phyloP scores from a whole-genome alignment of 2,888 invertebrate genomes.

The Heliothis peltigera region DNA sequence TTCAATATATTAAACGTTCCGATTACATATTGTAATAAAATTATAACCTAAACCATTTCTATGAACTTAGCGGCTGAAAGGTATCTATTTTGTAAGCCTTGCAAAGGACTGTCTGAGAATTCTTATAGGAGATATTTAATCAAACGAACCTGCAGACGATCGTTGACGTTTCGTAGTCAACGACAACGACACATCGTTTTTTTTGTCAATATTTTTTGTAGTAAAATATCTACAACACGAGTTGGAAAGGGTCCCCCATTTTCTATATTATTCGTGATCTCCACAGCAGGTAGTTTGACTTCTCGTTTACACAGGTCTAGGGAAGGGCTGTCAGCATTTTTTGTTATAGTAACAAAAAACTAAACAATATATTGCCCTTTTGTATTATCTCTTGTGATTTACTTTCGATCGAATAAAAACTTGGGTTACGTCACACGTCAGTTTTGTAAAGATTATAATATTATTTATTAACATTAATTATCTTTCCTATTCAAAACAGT shows the following conservation, averaged over 20 bases:
- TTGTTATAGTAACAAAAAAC: constrained; percentile 33
- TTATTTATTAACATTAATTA: constrained; percentile 1
- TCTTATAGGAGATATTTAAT: constrained; percentile 25
- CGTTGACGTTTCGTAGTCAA: constrained; percentile 38
- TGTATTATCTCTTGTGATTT: constrained; percentile 45
- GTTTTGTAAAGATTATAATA: constrained; percentile 9
- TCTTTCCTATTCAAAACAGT: neutral
- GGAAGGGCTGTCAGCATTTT: constrained; percentile 46
- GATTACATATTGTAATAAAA: too few species aligned
- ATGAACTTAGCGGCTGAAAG: neutral
- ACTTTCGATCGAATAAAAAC: constrained; percentile 36
- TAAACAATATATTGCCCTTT: constrained; percentile 48
- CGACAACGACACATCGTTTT: constrained; percentile 41
- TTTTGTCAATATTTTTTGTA: constrained; percentile 43
- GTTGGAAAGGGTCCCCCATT: constrained; percentile 36
- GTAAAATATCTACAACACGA: constrained; percentile 36
- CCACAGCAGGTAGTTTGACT: constrained; percentile 60
- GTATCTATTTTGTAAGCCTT: neutral
- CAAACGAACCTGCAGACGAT: constrained; percentile 34
- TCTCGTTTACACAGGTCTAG: constrained; percentile 48
- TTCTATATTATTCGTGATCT: constrained; percentile 46
- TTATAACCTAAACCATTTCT: neutral
- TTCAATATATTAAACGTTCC: too few species aligned
- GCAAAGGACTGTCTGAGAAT: constrained; percentile 19
- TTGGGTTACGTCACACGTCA: constrained; percentile 24